Conservation (phyloP, 2,797 vertebrate genomes). For the Crossoptilon crossoptilon region DNA sequence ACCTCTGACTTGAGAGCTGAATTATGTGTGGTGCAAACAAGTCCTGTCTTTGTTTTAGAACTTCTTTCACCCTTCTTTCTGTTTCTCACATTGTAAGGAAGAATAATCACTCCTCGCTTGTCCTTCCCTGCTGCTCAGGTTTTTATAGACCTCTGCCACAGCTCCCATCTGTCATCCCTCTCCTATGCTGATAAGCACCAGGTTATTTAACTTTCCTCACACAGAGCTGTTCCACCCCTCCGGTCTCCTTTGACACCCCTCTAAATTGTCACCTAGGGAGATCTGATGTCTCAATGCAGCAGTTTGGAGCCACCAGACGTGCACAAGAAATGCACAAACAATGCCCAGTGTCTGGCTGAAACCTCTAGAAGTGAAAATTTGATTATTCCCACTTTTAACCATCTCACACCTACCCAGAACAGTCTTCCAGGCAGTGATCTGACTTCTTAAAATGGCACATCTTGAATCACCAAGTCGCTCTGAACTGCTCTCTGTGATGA, state of each 20-base stretch:
- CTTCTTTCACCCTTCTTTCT: not conserved
- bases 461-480: not conserved
- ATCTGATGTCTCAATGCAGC: not conserved
- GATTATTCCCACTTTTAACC: not conserved
- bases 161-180: not conserved
- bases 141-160: not conserved
- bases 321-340: not conserved
- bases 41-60: not conserved
- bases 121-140: not conserved
- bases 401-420: no score
- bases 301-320: rapidly evolving
- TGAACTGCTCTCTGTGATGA: not conserved
- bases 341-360: not conserved
- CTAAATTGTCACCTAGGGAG: not conserved
- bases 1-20: rapidly evolving
- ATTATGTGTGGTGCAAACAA: not conserved
- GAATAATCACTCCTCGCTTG: not conserved
- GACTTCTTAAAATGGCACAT: not conserved
- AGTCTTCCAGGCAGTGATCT: not conserved
- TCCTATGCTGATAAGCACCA: not conserved
- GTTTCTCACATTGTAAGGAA: not conserved
- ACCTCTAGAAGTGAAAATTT: not conserved
- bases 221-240: not conserved
- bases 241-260: not conserved
- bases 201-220: not conserved